These are phyloP conservation scores for Furnarius figulus DNA, from an alignment of 2,113 vertebrate species.

Conservation along the genomic window DNA sequence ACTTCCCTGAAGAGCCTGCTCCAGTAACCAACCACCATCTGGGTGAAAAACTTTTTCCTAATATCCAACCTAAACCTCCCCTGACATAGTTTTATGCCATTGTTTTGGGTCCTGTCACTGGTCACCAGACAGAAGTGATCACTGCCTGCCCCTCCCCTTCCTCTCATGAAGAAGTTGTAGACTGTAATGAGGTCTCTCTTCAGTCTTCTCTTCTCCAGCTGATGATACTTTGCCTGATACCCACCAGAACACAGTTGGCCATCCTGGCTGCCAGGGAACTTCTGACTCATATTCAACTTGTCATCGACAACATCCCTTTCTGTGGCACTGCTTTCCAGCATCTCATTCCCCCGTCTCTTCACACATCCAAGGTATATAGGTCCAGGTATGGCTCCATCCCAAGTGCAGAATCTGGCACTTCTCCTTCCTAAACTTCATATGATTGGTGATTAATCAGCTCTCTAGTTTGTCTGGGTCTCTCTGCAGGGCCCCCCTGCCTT, in stretches of 20 bases:
- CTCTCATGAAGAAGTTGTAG: too few relatives aligned
- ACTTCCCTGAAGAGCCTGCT: not conserved
- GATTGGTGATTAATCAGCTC: not conserved
- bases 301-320: fast-evolving
- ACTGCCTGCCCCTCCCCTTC: not conserved
- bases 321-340: fast-evolving
- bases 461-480: not conserved
- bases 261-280: not conserved
- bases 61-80: not conserved
- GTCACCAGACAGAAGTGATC: not conserved
- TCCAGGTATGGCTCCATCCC: not conserved
- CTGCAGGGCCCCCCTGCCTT: not conserved
- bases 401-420: not conserved
- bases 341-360: fast-evolving
- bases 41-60: not conserved
- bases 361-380: fast-evolving
- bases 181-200: not conserved
- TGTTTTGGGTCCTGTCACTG: not conserved
- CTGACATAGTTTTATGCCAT: not conserved
- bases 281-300: not conserved
- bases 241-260: fast-evolving
- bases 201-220: too few relatives aligned
- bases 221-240: fast-evolving
- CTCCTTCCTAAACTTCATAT: not conserved
- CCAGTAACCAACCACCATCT: not conserved